Percentiles rank a stretch among this genome's conserved stretches.
Evolutionary conservation across 1,140 invertebrate genomes (phyloP).

Genomic region (Steinernema feltiae): DNA sequence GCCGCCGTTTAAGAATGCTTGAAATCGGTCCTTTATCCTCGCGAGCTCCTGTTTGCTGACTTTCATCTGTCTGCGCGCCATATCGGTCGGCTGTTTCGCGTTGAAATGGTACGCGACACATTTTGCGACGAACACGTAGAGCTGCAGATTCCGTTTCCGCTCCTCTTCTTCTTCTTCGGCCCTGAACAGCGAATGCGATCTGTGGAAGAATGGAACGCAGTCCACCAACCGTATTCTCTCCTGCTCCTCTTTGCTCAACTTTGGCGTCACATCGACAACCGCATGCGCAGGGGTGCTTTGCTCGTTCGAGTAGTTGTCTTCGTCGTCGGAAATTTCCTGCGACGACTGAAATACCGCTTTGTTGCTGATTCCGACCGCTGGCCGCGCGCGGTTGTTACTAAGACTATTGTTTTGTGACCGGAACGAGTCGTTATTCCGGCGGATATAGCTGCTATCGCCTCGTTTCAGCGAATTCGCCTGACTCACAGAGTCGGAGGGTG

Average conservation of each 20-base stretch:
- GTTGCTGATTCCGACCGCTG: slow-evolving; percentile 24
- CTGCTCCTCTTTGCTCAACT: slow-evolving; percentile 54
- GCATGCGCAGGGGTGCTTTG: slow-evolving; percentile 21
- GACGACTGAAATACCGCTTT: slow-evolving; percentile 44
- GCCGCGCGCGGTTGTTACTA: background rate
- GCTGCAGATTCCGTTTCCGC: slow-evolving; percentile 80
- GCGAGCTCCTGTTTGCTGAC: slow-evolving; percentile 91
- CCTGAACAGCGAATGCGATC: slow-evolving; percentile 36
- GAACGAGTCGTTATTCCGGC: slow-evolving; percentile 42
- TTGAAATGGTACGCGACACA: slow-evolving; percentile 99
- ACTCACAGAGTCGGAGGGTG: slow-evolving; percentile 53
- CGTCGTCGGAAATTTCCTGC: slow-evolving; percentile 49
- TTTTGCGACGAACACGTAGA: slow-evolving; percentile 96
- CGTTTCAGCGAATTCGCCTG: slow-evolving; percentile 51
- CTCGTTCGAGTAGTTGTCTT: slow-evolving; percentile 32
- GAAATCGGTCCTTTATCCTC: slow-evolving; percentile 72
- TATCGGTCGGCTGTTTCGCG: slow-evolving; percentile 95
- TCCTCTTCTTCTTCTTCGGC: slow-evolving; percentile 81
- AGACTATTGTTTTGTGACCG: slow-evolving; percentile 19
- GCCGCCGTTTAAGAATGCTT: slow-evolving; percentile 68
- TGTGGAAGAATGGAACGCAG: background rate
- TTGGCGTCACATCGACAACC: slow-evolving; percentile 26
- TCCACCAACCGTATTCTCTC: slow-evolving; percentile 47
- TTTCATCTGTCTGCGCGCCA: slow-evolving; percentile 84
- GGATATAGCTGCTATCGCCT: slow-evolving; percentile 41